Conservation (phyloP, 2,113 vertebrate genomes). For the Empidonax alnorum region DNA sequence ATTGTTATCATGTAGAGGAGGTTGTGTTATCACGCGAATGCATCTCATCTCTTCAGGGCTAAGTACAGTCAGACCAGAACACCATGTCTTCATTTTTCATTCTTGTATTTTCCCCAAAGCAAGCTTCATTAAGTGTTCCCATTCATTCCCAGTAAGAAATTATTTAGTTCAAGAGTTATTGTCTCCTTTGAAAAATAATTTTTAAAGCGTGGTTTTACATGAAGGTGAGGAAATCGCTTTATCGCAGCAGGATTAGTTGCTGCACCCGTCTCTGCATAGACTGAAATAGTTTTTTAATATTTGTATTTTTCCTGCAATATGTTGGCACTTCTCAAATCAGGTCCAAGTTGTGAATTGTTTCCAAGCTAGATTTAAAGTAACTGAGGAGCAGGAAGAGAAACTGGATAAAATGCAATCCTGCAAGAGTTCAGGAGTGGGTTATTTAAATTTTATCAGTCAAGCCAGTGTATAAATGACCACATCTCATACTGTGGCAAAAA, state of each 20-base stretch:
- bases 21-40: not conserved
- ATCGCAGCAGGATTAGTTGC: not conserved
- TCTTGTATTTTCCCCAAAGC: not conserved
- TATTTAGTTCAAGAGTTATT: not conserved
- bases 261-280: not conserved
- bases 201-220: not conserved
- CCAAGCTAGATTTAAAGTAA: not conserved
- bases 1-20: accelerated
- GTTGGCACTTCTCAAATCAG: not conserved
- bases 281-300: not conserved
- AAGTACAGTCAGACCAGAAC: not conserved
- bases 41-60: not conserved
- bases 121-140: not conserved
- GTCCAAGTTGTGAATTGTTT: not conserved
- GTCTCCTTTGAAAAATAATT: not conserved
- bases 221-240: not conserved
- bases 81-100: not conserved
- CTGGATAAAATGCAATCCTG: not conserved
- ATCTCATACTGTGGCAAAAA: not conserved
- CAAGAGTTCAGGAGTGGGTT: not conserved
- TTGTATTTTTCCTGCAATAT: not conserved
- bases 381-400: not conserved
- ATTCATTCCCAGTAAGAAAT: not conserved
- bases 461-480: not conserved
- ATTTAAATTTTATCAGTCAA: not conserved